Base-by-base conservation (phyloP, 2,797 vertebrate genomes). In the Sebastes nivosus region DNA sequence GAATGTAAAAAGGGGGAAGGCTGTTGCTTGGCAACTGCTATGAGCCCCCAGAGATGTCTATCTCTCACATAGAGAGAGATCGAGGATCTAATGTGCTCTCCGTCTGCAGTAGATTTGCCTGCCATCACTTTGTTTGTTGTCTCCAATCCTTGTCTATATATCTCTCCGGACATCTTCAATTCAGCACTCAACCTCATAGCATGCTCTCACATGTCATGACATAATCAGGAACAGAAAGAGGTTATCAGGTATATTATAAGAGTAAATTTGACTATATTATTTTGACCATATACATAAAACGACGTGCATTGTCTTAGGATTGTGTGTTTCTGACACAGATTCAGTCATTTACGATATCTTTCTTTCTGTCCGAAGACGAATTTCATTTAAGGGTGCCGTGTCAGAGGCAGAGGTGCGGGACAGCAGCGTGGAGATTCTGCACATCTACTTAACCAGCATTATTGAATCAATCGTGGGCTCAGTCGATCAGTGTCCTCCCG, bases 331-430 rank as follows among this genome's bases (percentile, higher is more conserved):
- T 50, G 55, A 77, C n/a, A 74, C 32, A 27, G 24, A 52, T 64
- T 76, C 57, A 82, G 52, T 67, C 14, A 13, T 77, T 87, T 63
- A 38, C 4, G 6, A 25, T 30, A 16, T 68, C 13, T 73, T 20
- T 79, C 61, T 76, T 68, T 75, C 29, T 79, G 65, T 61, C 71
- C 20, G 20, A 82, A 96, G 96, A 81, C 92, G 96, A 5, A 96
- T 96, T 78, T 96, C 95, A 3, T 96, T 96, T 75, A 96, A 96
- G 78, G 95, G 95, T 8, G 92, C 93, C 0, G 84, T 93, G 80
- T 96, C 96, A 0, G 96, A 96, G 86, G 93, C 95, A 4, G 95
- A 96, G 81, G 94, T 96, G 68, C 88, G 96, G 61, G 96, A 96
- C 84, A 96, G 93, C 89, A 89, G 93, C 4, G 92, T 95, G 77